phyloP scores from a whole-genome alignment of 2,888 invertebrate species.

The Amiota communis region DNA sequence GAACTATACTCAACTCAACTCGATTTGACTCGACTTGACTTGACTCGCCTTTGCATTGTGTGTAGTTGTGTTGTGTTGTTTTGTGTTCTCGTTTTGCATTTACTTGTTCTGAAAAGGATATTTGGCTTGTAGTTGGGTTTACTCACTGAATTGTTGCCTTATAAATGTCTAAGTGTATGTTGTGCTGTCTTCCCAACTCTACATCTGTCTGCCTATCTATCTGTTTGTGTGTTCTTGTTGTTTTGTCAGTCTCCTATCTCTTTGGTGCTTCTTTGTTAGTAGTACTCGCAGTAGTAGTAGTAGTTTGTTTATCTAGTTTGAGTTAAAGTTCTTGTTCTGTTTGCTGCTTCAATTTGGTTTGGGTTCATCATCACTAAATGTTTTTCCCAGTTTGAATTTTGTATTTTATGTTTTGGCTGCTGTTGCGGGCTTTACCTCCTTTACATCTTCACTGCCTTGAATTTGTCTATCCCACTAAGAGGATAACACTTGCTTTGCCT shows the following conservation, averaged over 20 bases:
- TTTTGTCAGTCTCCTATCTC: not conserved
- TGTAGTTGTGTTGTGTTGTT: constrained; percentile 42
- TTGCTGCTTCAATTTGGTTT: constrained; percentile 55
- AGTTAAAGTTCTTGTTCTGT: constrained; percentile 39
- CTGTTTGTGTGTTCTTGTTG: not conserved
- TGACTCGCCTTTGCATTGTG: constrained; percentile 3
- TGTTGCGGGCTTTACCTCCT: not conserved
- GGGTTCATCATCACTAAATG: constrained; percentile 56
- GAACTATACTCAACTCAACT: constrained; percentile 28
- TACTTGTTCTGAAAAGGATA: constrained; percentile 14
- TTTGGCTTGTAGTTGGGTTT: constrained; percentile 26
- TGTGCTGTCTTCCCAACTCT: not conserved
- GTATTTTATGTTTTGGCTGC: constrained; percentile 27
- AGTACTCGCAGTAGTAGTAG: too few species aligned
- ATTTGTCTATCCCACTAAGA: too few species aligned
- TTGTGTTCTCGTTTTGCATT: constrained; percentile 26
- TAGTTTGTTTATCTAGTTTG: constrained; percentile 17
- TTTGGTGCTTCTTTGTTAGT: too few species aligned
- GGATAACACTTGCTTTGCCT: not conserved
- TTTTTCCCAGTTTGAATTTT: constrained; percentile 33
- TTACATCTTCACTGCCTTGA: too few species aligned
- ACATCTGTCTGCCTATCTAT: constrained; percentile 7
- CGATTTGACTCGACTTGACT: constrained; percentile 48
- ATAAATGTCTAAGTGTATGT: too few species aligned
- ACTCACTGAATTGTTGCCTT: constrained; percentile 28